Percentiles rank a stretch among this genome's conserved stretches.
phyloP scores from a whole-genome alignment of 2,888 invertebrate genomes.

The Steromphala cineraria region DNA sequence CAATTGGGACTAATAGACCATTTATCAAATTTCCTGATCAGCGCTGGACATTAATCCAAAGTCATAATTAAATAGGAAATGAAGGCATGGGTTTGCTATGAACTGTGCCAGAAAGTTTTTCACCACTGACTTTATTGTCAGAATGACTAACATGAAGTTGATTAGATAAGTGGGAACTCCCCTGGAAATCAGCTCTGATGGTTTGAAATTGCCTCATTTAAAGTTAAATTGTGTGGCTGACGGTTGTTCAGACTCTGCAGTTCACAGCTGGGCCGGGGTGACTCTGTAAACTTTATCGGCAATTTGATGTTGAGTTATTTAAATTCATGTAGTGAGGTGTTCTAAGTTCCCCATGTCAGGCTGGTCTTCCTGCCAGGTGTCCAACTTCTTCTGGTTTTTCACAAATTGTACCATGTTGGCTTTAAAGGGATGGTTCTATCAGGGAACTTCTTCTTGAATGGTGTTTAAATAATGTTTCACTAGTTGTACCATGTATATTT shows the following conservation, averaged over 20 bases:
- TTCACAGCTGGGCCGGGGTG: background rate
- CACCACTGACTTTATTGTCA: background rate
- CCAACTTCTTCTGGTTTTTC: too few species aligned
- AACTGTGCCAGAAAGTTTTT: background rate
- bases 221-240: background rate
- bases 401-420: too few species aligned
- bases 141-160: background rate
- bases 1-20: too few species aligned
- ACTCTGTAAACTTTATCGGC: background rate
- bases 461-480: too few species aligned
- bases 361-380: too few species aligned
- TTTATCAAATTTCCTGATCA: too few species aligned
- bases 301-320: background rate
- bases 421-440: too few species aligned
- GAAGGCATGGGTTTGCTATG: background rate
- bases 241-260: background rate
- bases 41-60: too few species aligned
- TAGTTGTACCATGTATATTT: too few species aligned
- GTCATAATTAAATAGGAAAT: background rate
- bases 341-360: too few species aligned
- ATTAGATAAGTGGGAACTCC: slow-evolving; percentile 2
- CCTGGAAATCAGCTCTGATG: background rate
- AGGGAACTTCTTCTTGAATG: too few species aligned
- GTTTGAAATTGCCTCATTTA: background rate
- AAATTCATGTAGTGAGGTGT: too few species aligned